Base-by-base conservation (phyloP, 2,113 vertebrate genomes). In the Propithecus coquereli region DNA sequence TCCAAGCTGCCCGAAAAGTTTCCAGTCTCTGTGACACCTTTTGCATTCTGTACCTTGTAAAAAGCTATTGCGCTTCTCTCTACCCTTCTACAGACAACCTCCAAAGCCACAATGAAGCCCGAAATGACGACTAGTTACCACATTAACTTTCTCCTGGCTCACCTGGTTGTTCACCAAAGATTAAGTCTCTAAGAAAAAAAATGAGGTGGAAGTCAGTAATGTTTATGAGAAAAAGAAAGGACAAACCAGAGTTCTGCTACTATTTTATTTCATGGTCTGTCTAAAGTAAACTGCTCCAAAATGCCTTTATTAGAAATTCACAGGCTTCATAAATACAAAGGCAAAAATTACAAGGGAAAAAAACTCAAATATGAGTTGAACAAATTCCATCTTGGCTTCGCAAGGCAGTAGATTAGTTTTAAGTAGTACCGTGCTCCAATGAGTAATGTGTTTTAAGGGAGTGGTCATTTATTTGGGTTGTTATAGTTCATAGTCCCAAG, bases 401-500 rank as follows among this genome's bases (percentile, higher is more conserved):
- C 68, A 91, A 94, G 92, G 54, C 20, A 91, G 68, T 71, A 93
- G 70, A 12, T 95, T 52, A 66, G 20, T 95, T 97, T 94, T 93
- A 97, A 97, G 89, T 68, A 87, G 92, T 87, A 96, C 63, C 0
- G 34, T 20, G 61, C 76, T 89, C 61, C 83, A 90, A 45, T 34
- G 92, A 98, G 90, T 8, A 71, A 93, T 92, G 91, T 45, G 73
- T 95, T 97, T 96, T 91, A 95, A 98, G 82, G 97, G 84, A 97
- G 86, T 8, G 59, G 95, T 84, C 94, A 93, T 97, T 96, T 97
- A 97, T 94, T 96, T 94, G 92, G 94, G 83, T 96, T 86, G 92
- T 54, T 98, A 68, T 76, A 86, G 95, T 98, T 97, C 96, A 96
- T 6, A 96, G 96, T 98, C 95, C 93, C 97, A 94, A 17, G 8